A percentile compares a stretch with the other conserved stretches of the same genome.
phyloP scores from a whole-genome alignment of 2,113 vertebrate genomes.

The Rhagologus leucostigma region DNA sequence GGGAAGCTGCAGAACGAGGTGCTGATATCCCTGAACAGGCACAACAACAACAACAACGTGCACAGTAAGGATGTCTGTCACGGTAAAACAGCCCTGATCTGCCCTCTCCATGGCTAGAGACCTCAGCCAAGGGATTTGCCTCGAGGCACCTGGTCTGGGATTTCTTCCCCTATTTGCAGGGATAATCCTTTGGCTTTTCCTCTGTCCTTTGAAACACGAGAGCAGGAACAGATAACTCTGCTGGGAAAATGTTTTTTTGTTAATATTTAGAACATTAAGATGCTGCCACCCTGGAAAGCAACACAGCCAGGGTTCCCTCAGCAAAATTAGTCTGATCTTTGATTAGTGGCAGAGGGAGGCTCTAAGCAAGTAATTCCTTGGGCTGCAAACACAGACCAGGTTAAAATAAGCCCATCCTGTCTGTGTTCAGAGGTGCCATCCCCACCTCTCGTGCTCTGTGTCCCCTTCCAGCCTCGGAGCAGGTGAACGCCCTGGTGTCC shows the following conservation, averaged over 20 bases:
- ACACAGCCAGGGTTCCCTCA: not conserved
- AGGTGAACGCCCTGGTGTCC: conserved; percentile 84
- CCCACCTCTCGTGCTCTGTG: rapidly evolving
- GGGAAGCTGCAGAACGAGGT: conserved; percentile 84
- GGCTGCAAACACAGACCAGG: not conserved
- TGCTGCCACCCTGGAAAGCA: not conserved
- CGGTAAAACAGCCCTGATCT: not conserved
- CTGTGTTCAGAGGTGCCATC: not conserved
- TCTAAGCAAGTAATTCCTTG: not conserved
- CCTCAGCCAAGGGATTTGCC: not conserved
- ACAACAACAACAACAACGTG: conserved; percentile 52
- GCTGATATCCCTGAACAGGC: conserved; percentile 59
- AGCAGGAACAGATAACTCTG: not conserved
- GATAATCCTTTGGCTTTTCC: not conserved
- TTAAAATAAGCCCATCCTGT: not conserved
- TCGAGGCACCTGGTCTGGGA: not conserved
- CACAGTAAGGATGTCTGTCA: conserved; percentile 56
- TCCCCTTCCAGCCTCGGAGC: conserved; percentile 75
- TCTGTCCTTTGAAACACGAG: rapidly evolving
- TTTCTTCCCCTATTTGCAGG: not conserved
- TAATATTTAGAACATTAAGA: not conserved
- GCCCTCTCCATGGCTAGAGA: not conserved
- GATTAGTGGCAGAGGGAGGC: not conserved
- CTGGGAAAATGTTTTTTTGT: not conserved
- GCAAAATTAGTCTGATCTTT: not conserved